Base-by-base conservation (phyloP, 2,113 vertebrate genomes). In the Brachypteracias leptosomus region DNA sequence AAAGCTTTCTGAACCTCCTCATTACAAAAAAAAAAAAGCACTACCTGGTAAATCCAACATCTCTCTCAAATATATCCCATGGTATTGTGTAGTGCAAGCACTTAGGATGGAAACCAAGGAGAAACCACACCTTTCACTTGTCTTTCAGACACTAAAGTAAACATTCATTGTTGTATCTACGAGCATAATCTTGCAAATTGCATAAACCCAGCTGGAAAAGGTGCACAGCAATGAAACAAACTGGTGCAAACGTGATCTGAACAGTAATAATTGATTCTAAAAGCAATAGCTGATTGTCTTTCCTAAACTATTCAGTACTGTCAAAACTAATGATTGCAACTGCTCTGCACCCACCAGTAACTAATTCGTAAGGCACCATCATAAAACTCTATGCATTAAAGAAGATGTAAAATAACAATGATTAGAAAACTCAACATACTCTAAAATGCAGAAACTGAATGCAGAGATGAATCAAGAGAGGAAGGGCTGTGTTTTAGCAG, bases 241-340 rank as follows among this genome's bases (percentile, higher is more conserved):
- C 20, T 16, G 71, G 31, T 68, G 44, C 67, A 90, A 83, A 91
- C 93, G 38, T 59, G 55, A 88, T 92, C 42, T 51, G 66, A 85
- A 62, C 35, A 59, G 66, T 79, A 95, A 96, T 97, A 92, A 92
- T n/a, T 47, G 36, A 92, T 35, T 46, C 77, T 52, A 78, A 88
- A 80, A 79, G 71, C 54, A 78, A n/a, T 3, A 15, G 24, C 7
- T 67, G 13, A 76, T 38, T 35, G 51, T 36, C 59, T 87, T 97
- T 93, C 52, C 52, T 81, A 74, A 76, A 59, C 3, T 6, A 58
- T 87, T 67, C 42, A 44, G 29, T 33, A 31, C 10, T 40, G 74
- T 66, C 55, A 70, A 81, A 83, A 84, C 36, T 46, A 73, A 83
- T 40, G 24, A 42, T n/a, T 85, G 61, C 35, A 58, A 61, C 16